These are phyloP conservation scores for Clarias batrachus DNA, from an alignment of 2,113 vertebrate genomes.

Conservation along the genomic window DNA sequence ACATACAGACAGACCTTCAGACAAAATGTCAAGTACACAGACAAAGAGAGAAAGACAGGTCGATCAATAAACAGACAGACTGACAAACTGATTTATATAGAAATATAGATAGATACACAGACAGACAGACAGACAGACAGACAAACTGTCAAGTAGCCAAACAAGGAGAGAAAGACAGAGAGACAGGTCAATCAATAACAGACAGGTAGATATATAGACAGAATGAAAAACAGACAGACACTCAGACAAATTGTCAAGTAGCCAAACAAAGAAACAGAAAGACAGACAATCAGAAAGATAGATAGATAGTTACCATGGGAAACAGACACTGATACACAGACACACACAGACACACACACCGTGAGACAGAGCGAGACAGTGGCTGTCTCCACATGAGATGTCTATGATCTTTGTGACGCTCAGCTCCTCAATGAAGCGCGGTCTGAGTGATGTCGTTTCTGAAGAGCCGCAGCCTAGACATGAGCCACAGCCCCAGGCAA, in stretches of 20 bases:
- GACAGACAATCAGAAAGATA: neutral
- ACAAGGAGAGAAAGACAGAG: neutral
- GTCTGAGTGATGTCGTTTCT: slow-evolving; percentile 90
- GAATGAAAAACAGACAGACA: no score
- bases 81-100: neutral
- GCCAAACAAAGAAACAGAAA: neutral
- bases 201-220: no score
- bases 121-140: slow-evolving; percentile 69
- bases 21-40: neutral
- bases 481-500: slow-evolving; percentile 96
- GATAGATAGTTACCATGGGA: neutral
- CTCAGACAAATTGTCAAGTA: neutral
- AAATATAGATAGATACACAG: neutral
- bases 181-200: neutral
- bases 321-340: neutral
- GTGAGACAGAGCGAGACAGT: slow-evolving; percentile 95
- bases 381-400: slow-evolving; percentile 96
- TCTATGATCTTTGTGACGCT: slow-evolving; percentile 95
- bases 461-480: slow-evolving; percentile 96
- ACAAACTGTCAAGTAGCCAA: neutral
- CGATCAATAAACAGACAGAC: neutral
- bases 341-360: slow-evolving; percentile 71
- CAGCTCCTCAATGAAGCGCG: slow-evolving; percentile 91
- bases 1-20: neutral
- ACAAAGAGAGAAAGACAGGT: neutral